Evolutionary conservation across 1,140 invertebrate species (phyloP), one percentile per base, ranked within the genome.

Genomic region (Cherax quadricarinatus): DNA sequence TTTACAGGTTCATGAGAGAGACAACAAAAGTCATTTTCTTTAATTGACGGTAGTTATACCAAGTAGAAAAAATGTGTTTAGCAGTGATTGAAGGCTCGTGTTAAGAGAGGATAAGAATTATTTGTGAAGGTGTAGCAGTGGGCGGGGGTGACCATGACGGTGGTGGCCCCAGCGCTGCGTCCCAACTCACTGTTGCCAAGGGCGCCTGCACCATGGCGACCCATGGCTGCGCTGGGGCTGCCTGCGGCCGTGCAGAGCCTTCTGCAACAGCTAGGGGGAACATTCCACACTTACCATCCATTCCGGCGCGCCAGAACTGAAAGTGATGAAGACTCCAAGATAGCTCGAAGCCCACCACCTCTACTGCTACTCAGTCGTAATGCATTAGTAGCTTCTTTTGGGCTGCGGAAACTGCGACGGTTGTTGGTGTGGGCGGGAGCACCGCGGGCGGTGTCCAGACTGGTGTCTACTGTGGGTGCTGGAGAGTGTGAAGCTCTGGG

Each of bases 211-310:
- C 91, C 91, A 4, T 92, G 91, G 91, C 86, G 91, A 10, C 91
- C 91, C 12, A 75, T 85, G 70, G 86, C 86, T 41, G 91, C 86
- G 78, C 73, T 92, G 10, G 91, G 91, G 60, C 83, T 93, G 66
- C 90, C 90, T 66, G 88, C 93, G 24, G 87, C 87, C n/a, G 93
- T 93, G 3, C 89, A 93, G 83, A 92, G 86, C 66, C 84, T 93
- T n/a, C 90, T 93, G 21, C 93, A 93, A 80, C 89, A 93, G 87
- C 51, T 93, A 6, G 93, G 93, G 9, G 93, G 93, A 51, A 92
- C 93, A 57, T 93, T 92, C 81, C 91, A 93, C 83, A 93, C 93
- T 30, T 93, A 93, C 83, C 93, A 93, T 48, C 93, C 93, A 18
- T 93, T 93, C 86, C 93, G 91, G 24, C 91, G 91, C 49, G 88